Evolutionary conservation across 53 echinoderm and acorn worm genomes (phyloP), one percentile per base, ranked within the genome.

Genomic region (Pentamera pediparva): DNA sequence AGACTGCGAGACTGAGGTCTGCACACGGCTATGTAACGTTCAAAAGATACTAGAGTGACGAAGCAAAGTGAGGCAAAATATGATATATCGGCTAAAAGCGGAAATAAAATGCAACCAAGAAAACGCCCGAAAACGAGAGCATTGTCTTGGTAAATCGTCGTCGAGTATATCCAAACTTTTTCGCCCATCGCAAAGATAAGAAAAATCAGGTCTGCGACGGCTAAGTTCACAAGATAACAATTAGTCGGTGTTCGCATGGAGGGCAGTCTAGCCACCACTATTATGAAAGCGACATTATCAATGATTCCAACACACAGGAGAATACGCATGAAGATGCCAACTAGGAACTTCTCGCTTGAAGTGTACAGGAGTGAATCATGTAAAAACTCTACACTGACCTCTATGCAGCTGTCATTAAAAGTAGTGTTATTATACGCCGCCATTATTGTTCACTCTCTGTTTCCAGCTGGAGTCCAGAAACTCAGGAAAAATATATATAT

Each of bases 31-130:
- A 78, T 82, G 53, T 84, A 96, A 28, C 96, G 62, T 48, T 96
- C 96, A 26, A 88, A 76, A 1, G 96, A 90, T 4, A 91, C 87
- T 64, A 96, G 45, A 35, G 85, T 88, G 2, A 96, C 86, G 31
- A 90, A 90, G 34, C 78, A 88, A 20, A 96, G 82, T 0, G 96
- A 96, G 22, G 79, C 88, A 19, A 90, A 96, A 69, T 96, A 96
- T 1, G 85, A 79, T n/a, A 85, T 82, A 45, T 89, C 88, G n/a
- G 80, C 71, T 29, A 88, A 38, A 49, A 90, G 77, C 33, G 82
- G 79, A 13, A 84, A 75, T 17, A 85, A 65, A 31, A 80, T 77
- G 47, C 96, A 96, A 9, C 91, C 96, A 21, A 72, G 26, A 2
- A 47, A 15, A 2, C 76, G 47, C 1, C 90, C 91, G 0, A 83